Evolutionary conservation across 2,113 vertebrate species (phyloP), one percentile per base, ranked within the genome.

Genomic region (Ondatra zibethicus): DNA sequence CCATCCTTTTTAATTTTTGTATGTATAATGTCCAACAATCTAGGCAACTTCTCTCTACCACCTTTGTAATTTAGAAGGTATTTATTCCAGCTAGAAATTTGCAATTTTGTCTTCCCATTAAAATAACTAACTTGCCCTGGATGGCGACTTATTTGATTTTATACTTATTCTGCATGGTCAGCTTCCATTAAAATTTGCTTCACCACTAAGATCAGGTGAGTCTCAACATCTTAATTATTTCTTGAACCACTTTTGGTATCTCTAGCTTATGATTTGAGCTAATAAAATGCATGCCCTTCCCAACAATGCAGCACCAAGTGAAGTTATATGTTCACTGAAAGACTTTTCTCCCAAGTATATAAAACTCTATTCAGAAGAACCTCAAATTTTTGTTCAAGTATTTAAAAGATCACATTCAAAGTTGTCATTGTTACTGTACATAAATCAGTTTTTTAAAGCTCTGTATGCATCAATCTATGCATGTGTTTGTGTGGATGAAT

Each of bases 221-320:
- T 50, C 27, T 66, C 33, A 93, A 73, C 25, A 95, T 55, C 75
- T 84, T 84, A 89, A 33, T 90, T 92, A 87, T n/a, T 78, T 76
- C 31, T 75, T 68, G 17, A 39, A 65, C 13, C 31, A 95, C 29
- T 63, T 93, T 17, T 72, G 58, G 68, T 39, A 76, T 45, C n/a
- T n/a, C 63, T 80, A 52, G 23, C 39, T 76, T 55, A 16, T 45
- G 27, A 81, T 95, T 90, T 96, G 52, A 47, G 36, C 47, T 75
- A 52, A 39, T 47, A 61, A 84, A 29, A 73, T 58, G 13, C 70
- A 84, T 80, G 7, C 9, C 63, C 23, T 95, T 96, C 75, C 25
- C 68, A 89, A 88, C 25, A 68, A 86, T 65, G 14, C 25, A 90
- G 39, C 31, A 31, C 91, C 36, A 95, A 55, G 2, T 84, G 11